These are phyloP conservation scores for Ommatoiulus sabulosus DNA, from an alignment of 2,888 invertebrate species.

Conservation along the genomic window DNA sequence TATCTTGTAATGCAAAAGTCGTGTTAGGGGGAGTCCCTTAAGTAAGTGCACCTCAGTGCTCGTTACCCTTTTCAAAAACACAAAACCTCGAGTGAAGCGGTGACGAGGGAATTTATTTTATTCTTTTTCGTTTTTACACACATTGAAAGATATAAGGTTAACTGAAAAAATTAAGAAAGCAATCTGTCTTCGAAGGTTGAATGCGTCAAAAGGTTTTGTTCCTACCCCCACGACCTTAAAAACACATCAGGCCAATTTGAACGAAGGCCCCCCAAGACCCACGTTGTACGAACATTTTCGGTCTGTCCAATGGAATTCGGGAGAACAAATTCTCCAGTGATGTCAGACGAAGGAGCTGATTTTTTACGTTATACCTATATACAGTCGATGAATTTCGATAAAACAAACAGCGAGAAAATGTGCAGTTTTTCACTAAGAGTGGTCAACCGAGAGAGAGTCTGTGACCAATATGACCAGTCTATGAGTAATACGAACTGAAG, in stretches of 20 bases:
- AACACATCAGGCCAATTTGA: neutral
- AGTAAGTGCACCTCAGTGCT: constrained; percentile 42
- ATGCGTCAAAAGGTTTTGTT: neutral
- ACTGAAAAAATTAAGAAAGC: constrained; percentile 34
- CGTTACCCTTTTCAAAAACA: constrained; percentile 48
- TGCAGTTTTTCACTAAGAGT: no score
- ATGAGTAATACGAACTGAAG: no score
- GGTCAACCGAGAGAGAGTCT: no score
- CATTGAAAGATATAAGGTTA: constrained; percentile 22
- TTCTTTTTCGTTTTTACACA: constrained; percentile 50
- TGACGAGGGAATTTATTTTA: constrained; percentile 44
- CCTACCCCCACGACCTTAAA: neutral
- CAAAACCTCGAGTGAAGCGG: constrained; percentile 34
- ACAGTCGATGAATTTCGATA: no score
- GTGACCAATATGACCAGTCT: no score
- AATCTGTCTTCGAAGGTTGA: constrained; percentile 28
- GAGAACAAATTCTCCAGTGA: neutral
- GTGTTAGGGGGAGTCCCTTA: constrained; percentile 54
- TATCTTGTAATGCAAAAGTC: constrained; percentile 54
- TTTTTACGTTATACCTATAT: neutral
- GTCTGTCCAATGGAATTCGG: neutral
- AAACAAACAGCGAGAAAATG: no score
- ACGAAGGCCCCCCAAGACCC: constrained; percentile 11
- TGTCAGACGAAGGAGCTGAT: neutral
- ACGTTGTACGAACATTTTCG: neutral